Evolutionary conservation across 2,113 vertebrate species (phyloP), one percentile per base, ranked within the genome.

Genomic region (Stigmatopora nigra): DNA sequence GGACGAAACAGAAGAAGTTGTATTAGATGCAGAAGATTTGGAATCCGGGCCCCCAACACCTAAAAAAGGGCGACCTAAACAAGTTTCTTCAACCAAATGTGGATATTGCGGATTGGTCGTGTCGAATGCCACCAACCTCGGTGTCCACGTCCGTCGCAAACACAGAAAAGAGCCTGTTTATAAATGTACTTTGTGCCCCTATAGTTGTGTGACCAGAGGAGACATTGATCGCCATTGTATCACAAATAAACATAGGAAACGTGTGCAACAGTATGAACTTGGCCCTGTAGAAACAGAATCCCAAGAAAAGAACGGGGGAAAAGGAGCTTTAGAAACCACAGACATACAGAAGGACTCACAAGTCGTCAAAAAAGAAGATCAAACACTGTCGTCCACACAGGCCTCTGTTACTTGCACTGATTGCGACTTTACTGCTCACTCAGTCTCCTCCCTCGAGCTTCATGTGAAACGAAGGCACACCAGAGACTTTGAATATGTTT

Each of bases 171-270:
- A 98, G 47, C 99, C 98, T 45, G 95, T 94, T 72, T 99, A 95
- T 73, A 90, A 92, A 76, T 99, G 97, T 82, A 96, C 91, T 60
- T 82, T 97, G 60, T 99, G 97, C 75, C 95, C 92, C 82, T 99
- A 99, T 63, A 97, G 92, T 69, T 98, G 95, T 0, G 97, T 99
- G 56, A 99, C 97, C 51, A 98, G 98, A 91, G 97, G 97, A 52
- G 97, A 99, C 69, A 99, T 99, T 94, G 97, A 99, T 69, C 95
- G 97, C 1, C 97, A 99, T 46, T 97, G 96, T 78, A 89, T 94
- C 62, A 99, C 97, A 8, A 98, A 95, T 84, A 99, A 99, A 68
- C 97, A 99, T 63, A 87, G 91, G 66, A 91, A 84, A 56, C 94
- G 93, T 14, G 90, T 91, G n/a, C 88, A 93, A 73, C 81, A 89